Base-by-base conservation (phyloP, 2,113 vertebrate genomes). In the Pycnonotus jocosus region DNA sequence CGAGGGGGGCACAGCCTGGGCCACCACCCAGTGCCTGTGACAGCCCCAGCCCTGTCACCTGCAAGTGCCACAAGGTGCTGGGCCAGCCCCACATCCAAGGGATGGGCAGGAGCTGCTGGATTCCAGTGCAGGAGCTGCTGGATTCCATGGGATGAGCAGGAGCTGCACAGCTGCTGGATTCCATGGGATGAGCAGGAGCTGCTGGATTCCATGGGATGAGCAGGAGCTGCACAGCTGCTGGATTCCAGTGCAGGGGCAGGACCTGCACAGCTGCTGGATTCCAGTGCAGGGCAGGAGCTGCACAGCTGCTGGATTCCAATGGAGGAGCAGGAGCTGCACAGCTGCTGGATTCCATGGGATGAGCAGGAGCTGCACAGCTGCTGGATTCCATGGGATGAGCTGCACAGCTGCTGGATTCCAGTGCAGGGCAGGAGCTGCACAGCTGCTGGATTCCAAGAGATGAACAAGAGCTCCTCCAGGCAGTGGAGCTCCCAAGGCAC, bases 1-100 rank as follows among this genome's bases (percentile, higher is more conserved):
- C 0, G 0, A 10, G 44, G 57, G 35, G 68, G 60, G 64, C 64
- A 7, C 37, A 28, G n/a, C 5, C 0, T 5, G 42, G 22, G 60
- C 73, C 37, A 28, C 4, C 37, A 33, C 79, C n/a, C n/a, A n/a
- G n/a, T n/a, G n/a, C n/a, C n/a, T n/a, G n/a, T n/a, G n/a, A n/a
- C n/a, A n/a, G n/a, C 48, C 23, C 66, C 61, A 40, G 0, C 4
- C 25, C 92, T n/a, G 66, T 6, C 86, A 56, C n/a, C 51, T 22
- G 3, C 71, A 15, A 4, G 24, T 2, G 30, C 51, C 20, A 17
- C 6, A 2, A 2, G 3, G 4, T 1, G 33, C 62, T 28, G 50
- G 20, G 38, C 12, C 1, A 28, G 66, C n/a, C 54, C 44, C 45
- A 8, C n/a, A n/a, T n/a, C n/a, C 5, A 13, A 24, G 47, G 47